Evolutionary conservation across 2,113 vertebrate genomes (phyloP).

Genomic region (Pterocles gutturalis): DNA sequence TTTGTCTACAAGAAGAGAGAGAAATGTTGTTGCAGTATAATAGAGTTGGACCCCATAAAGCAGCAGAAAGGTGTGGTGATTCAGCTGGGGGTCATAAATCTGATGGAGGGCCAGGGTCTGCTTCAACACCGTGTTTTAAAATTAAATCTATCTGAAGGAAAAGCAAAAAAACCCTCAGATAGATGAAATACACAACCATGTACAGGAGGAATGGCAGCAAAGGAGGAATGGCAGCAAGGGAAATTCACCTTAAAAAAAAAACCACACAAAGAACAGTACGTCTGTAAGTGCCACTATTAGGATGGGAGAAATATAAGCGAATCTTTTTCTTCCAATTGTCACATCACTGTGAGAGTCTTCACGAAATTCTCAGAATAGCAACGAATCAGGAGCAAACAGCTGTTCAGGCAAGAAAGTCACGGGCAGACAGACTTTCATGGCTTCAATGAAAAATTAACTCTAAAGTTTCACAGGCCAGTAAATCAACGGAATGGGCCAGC

Average conservation of each 20-base stretch:
- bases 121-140: background rate
- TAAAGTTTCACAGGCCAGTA: constrained; percentile 26
- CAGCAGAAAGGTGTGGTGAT: background rate
- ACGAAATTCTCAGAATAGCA: constrained; percentile 58
- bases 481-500: background rate
- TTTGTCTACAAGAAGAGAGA: background rate
- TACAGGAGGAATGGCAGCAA: background rate
- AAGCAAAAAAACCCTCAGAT: background rate
- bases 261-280: background rate
- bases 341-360: constrained; percentile 33
- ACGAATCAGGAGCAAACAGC: constrained; percentile 51
- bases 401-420: constrained; percentile 28
- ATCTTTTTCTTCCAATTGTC: constrained; percentile 56
- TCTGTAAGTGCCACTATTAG: constrained; percentile 31
- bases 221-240: background rate
- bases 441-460: constrained; percentile 37
- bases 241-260: background rate
- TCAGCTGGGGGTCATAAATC: background rate
- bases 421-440: background rate
- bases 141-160: background rate
- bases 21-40: background rate
- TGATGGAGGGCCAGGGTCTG: background rate
- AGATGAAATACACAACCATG: background rate
- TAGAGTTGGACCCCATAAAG: background rate
- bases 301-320: constrained; percentile 38